Evolutionary conservation across 2,113 vertebrate genomes (phyloP).

Genomic region (Nibea albiflora): DNA sequence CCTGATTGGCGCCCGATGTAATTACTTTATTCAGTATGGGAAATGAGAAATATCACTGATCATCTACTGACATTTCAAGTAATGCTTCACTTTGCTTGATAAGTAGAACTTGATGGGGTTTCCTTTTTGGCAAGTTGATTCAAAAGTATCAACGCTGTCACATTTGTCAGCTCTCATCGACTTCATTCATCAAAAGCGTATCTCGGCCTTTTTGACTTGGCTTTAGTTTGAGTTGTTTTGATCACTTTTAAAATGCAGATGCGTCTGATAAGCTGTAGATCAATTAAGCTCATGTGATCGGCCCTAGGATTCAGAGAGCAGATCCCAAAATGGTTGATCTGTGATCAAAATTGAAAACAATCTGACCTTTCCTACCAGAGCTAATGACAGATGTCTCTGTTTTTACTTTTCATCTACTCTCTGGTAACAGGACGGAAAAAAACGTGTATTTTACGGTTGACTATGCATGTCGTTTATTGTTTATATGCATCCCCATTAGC

Average conservation of each 20-base stretch:
- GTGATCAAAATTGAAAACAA: background rate
- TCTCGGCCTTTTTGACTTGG: background rate
- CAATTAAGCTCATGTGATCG: background rate
- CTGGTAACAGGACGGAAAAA: background rate
- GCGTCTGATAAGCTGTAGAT: background rate
- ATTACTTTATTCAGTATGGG: constrained; percentile 69
- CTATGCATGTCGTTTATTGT: too few relatives aligned
- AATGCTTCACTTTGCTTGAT: constrained; percentile 38
- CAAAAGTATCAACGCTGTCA: background rate
- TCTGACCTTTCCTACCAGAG: background rate
- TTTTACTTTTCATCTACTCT: background rate
- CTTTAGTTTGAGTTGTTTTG: background rate
- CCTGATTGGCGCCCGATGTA: constrained; percentile 63
- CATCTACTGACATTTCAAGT: constrained; percentile 63
- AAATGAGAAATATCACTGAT: constrained; percentile 67
- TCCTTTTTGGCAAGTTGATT: constrained; percentile 6
- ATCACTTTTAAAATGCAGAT: background rate
- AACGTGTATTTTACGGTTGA: background rate
- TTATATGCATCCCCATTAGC: too few relatives aligned
- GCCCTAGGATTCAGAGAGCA: background rate
- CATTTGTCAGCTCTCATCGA: constrained; percentile 6
- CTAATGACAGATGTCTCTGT: background rate
- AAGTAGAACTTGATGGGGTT: background rate
- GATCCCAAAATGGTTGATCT: background rate
- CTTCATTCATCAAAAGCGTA: background rate